Evolutionary conservation across 35 echinoderm and acorn worm genomes (phyloP).

Genomic region (Amphiura filiformis): DNA sequence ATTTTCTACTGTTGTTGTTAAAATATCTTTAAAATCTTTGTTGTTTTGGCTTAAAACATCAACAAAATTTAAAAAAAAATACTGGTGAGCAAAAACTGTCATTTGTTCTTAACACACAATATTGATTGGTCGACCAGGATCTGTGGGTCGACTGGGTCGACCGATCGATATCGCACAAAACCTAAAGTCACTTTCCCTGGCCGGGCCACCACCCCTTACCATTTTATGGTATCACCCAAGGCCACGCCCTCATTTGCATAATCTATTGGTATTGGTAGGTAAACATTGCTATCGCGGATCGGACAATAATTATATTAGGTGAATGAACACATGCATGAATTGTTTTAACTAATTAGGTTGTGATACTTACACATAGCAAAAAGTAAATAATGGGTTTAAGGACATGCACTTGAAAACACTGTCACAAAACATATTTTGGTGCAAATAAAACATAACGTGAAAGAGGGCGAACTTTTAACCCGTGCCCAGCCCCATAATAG

Average conservation of each 20-base stretch:
- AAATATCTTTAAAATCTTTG: too few relatives aligned
- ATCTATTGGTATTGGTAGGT: background rate
- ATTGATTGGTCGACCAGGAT: too few relatives aligned
- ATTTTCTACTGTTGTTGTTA: too few relatives aligned
- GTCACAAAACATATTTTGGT: background rate
- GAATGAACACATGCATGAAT: background rate
- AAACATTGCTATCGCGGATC: too few relatives aligned
- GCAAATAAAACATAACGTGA: background rate
- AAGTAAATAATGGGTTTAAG: background rate
- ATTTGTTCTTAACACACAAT: too few relatives aligned
- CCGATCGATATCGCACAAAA: too few relatives aligned
- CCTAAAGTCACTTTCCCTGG: too few relatives aligned
- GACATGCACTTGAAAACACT: background rate
- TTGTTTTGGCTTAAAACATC: too few relatives aligned
- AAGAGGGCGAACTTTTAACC: background rate
- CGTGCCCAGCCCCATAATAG: background rate
- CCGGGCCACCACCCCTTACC: too few relatives aligned
- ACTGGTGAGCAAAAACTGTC: too few relatives aligned
- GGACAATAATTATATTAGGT: background rate
- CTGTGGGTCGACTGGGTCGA: too few relatives aligned
- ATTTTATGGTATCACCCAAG: background rate
- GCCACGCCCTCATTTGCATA: background rate
- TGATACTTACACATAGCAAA: background rate
- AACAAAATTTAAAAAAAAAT: too few relatives aligned
- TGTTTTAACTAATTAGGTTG: background rate